A percentile compares a stretch with the other conserved stretches of the same genome.
phyloP scores from a whole-genome alignment of 2,113 vertebrate genomes.

The Anarhynchus alexandrinus region DNA sequence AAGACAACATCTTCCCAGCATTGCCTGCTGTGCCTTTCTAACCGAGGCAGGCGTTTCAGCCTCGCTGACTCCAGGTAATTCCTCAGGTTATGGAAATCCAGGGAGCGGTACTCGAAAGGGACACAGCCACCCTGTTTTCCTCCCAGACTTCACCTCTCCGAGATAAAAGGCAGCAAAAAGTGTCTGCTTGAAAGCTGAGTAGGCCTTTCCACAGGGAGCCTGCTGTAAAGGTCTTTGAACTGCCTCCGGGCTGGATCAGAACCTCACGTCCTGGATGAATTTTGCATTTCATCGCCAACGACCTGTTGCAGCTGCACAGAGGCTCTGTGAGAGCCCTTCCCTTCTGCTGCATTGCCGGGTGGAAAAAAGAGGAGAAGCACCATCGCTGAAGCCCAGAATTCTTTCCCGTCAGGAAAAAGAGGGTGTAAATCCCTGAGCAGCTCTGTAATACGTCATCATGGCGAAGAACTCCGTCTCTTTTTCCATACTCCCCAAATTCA shows the following conservation, averaged over 20 bases:
- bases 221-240: conserved; percentile 4
- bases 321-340: neutral
- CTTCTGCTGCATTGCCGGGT: neutral
- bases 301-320: neutral
- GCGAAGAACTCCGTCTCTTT: neutral
- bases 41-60: neutral
- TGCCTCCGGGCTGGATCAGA: conserved; percentile 25
- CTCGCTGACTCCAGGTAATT: neutral
- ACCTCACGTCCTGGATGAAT: neutral
- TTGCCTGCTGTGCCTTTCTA: neutral
- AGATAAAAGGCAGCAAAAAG: neutral
- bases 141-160: neutral
- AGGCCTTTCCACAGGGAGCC: neutral
- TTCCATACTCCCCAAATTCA: neutral
- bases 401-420: neutral
- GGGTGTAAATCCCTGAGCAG: neutral
- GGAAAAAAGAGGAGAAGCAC: neutral
- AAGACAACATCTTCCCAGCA: neutral
- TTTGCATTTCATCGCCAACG: neutral
- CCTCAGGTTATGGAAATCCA: neutral
- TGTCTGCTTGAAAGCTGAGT: neutral
- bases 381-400: neutral
- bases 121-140: neutral
- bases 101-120: neutral
- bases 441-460: neutral